Evolutionary conservation across 2,113 vertebrate genomes (phyloP).

Genomic region (Microcebus lehilahytsara): DNA sequence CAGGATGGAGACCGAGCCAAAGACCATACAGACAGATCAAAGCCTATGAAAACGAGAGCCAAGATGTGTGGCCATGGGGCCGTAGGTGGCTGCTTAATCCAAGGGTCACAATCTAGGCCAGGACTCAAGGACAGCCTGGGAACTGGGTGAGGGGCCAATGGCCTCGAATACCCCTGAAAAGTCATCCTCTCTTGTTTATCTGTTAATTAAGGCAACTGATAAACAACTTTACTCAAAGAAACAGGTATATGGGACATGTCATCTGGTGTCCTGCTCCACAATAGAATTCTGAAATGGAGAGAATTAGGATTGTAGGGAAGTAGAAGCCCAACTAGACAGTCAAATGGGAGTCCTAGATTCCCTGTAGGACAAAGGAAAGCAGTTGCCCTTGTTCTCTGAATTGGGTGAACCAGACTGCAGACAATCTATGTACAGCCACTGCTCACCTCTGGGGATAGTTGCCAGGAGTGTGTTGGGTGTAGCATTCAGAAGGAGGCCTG

Average conservation of each 20-base stretch:
- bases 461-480: accelerated
- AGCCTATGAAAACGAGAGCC: background rate
- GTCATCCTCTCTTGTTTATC: background rate
- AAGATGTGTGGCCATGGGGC: background rate
- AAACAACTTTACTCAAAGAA: background rate
- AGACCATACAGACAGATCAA: background rate
- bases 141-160: background rate
- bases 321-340: background rate
- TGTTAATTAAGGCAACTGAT: background rate
- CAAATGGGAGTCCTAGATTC: background rate
- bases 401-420: accelerated
- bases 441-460: background rate
- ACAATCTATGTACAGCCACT: accelerated
- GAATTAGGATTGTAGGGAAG: no score
- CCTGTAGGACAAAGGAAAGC: accelerated
- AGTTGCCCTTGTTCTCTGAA: background rate
- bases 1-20: background rate
- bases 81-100: background rate
- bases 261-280: background rate
- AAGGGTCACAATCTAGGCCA: background rate
- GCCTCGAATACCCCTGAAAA: background rate
- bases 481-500: background rate
- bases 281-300: background rate
- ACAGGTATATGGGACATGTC: background rate
- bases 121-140: background rate